Conservation (phyloP, 2,888 invertebrate species). For the Pseudococcus viburni region DNA sequence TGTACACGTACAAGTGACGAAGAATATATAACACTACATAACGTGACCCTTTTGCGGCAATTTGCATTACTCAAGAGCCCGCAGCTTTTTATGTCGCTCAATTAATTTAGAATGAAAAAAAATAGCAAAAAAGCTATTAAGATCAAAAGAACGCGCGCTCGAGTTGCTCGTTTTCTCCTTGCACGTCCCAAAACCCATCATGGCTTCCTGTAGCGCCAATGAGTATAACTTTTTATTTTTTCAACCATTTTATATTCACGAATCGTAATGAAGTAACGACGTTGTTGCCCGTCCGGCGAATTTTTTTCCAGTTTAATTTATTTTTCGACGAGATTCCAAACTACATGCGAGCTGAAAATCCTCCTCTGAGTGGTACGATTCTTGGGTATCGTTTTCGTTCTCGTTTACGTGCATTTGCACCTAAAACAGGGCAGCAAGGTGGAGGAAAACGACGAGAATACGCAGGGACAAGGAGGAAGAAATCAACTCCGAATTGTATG, state of each 20-base stretch:
- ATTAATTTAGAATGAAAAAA: slow-evolving; percentile 22
- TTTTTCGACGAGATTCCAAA: too few species aligned
- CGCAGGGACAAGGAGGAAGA: too few species aligned
- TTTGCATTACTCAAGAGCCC: slow-evolving; percentile 40
- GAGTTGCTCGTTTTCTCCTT: background rate
- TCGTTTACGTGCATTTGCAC: too few species aligned
- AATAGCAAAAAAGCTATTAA: background rate
- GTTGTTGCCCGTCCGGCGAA: background rate
- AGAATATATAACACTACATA: slow-evolving; percentile 11
- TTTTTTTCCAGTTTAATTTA: too few species aligned
- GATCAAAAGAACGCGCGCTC: slow-evolving; percentile 18
- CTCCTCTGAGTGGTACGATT: too few species aligned
- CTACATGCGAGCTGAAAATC: too few species aligned
- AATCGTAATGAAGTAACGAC: background rate
- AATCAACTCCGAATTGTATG: too few species aligned
- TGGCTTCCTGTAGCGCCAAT: slow-evolving; percentile 7
- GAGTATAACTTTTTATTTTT: background rate
- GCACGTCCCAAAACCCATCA: background rate
- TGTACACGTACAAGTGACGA: background rate
- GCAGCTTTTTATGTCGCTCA: slow-evolving; percentile 26
- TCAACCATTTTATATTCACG: background rate
- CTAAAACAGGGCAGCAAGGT: too few species aligned
- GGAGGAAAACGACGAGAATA: too few species aligned
- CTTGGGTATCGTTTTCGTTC: too few species aligned
- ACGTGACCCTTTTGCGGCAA: slow-evolving; percentile 30